Conservation (phyloP, 2,113 vertebrate species). For the Regulus satrapa region DNA sequence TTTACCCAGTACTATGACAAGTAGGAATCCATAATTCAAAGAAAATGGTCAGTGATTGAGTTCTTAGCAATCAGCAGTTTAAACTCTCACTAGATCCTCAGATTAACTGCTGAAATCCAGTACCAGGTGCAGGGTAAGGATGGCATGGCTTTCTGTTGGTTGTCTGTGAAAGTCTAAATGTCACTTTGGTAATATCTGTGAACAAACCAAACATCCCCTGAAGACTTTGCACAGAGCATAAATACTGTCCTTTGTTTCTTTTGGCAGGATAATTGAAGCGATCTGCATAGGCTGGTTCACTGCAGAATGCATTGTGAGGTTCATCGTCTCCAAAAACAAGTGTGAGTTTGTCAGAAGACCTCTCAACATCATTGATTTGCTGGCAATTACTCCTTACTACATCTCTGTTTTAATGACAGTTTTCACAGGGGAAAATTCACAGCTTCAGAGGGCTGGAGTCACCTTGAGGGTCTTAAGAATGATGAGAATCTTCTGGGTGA, state of each 20-base stretch:
- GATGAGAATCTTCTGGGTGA: slow-evolving; percentile 99
- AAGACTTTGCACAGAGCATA: slow-evolving; percentile 46
- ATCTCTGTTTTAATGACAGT: slow-evolving; percentile 87
- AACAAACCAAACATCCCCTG: slow-evolving; percentile 3
- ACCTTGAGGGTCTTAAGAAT: slow-evolving; percentile 92
- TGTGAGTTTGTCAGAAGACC: slow-evolving; percentile 95
- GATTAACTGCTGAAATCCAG: neutral
- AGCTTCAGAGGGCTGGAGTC: slow-evolving; percentile 94
- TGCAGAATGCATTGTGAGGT: slow-evolving; percentile 93
- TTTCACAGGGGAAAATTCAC: slow-evolving; percentile 90
- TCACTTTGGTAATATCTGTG: slow-evolving; percentile 54
- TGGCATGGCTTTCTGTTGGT: neutral
- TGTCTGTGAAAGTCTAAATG: slow-evolving; percentile 54
- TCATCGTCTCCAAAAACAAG: slow-evolving; percentile 95
- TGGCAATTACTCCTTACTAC: slow-evolving; percentile 96
- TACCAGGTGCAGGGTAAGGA: neutral
- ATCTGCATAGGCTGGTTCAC: slow-evolving; percentile 99
- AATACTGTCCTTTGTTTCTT: slow-evolving; percentile 72
- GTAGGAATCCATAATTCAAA: neutral
- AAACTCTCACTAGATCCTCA: neutral
- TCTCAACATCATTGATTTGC: slow-evolving; percentile 95
- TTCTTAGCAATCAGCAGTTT: neutral
- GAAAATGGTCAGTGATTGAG: neutral
- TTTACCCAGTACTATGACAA: neutral
- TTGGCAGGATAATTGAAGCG: slow-evolving; percentile 93